These are phyloP conservation scores for Orestias chungarensis DNA, from an alignment of 2,797 vertebrate species.

Conservation along the genomic window DNA sequence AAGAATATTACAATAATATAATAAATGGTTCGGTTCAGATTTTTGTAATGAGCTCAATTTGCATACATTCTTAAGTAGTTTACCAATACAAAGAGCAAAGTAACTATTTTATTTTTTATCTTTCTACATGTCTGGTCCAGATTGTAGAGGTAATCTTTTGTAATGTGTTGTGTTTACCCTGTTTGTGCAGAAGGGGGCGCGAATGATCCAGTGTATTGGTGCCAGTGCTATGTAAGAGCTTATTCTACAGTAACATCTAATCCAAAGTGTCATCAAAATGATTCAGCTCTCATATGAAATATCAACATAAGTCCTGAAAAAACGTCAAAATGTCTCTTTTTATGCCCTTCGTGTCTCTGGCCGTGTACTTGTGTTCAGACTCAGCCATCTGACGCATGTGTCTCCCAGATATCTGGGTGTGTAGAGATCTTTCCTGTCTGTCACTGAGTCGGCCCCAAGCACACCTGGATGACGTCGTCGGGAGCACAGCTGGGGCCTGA, in stretches of 20 bases:
- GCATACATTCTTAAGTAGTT: not conserved
- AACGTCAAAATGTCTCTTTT: not conserved
- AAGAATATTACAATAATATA: not conserved
- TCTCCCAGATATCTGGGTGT: slow-evolving; percentile 19
- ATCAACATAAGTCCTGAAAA: not conserved
- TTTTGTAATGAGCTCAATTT: not conserved
- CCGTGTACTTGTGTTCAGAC: not conserved
- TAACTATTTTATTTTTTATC: too few relatives aligned
- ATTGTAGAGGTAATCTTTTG: not conserved
- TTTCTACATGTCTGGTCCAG: not conserved
- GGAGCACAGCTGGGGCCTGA: slow-evolving; percentile 21
- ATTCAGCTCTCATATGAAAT: not conserved
- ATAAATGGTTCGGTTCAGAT: too few relatives aligned
- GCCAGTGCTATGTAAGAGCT: not conserved
- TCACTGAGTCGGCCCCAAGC: slow-evolving; percentile 39
- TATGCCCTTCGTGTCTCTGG: slow-evolving; percentile 6
- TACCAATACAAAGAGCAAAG: too few relatives aligned
- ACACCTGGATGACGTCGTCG: slow-evolving; percentile 55
- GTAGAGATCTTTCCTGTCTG: not conserved
- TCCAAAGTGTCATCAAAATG: not conserved
- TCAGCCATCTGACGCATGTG: slow-evolving; percentile 11
- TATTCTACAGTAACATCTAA: not conserved
- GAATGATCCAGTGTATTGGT: slow-evolving; percentile 1
- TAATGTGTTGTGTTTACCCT: slow-evolving; percentile 21
- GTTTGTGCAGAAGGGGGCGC: slow-evolving; percentile 59